phyloP scores from a whole-genome alignment of 2,113 vertebrate genomes.

The Spilogale gracilis region DNA sequence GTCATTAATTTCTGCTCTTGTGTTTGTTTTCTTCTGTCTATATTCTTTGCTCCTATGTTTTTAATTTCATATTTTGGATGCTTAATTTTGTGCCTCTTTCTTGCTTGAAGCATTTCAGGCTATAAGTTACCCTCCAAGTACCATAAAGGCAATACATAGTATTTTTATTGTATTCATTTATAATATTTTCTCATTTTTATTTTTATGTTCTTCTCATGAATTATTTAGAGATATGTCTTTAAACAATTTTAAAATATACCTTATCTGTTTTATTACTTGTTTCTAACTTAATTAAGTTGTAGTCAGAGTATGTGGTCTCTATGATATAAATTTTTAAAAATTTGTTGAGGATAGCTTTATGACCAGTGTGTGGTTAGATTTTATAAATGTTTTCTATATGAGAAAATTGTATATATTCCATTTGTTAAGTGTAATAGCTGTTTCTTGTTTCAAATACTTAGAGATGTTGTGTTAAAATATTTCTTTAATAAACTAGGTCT shows the following conservation, averaged over 20 bases:
- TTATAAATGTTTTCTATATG: background rate
- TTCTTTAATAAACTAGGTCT: background rate
- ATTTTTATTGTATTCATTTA: background rate
- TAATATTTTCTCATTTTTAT: background rate
- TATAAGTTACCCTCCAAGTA: background rate
- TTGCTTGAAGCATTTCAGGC: background rate
- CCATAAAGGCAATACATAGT: background rate
- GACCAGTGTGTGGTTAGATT: background rate
- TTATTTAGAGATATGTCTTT: background rate
- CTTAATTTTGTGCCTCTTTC: background rate
- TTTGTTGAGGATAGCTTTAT: background rate
- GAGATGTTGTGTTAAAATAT: background rate
- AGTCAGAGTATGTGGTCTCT: background rate
- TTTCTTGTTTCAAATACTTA: background rate
- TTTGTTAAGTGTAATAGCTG: background rate
- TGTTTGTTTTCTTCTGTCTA: background rate
- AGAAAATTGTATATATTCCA: background rate
- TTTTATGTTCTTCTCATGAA: background rate
- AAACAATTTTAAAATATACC: background rate
- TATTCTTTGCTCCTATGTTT: background rate
- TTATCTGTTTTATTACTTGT: background rate
- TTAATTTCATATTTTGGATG: conserved; percentile 36
- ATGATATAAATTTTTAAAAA: background rate
- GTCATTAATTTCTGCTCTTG: background rate
- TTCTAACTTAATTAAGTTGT: background rate